Percentiles rank a stretch among this genome's conserved stretches.
phyloP scores from a whole-genome alignment of 2,113 vertebrate species.

The Sakesphorus luctuosus region DNA sequence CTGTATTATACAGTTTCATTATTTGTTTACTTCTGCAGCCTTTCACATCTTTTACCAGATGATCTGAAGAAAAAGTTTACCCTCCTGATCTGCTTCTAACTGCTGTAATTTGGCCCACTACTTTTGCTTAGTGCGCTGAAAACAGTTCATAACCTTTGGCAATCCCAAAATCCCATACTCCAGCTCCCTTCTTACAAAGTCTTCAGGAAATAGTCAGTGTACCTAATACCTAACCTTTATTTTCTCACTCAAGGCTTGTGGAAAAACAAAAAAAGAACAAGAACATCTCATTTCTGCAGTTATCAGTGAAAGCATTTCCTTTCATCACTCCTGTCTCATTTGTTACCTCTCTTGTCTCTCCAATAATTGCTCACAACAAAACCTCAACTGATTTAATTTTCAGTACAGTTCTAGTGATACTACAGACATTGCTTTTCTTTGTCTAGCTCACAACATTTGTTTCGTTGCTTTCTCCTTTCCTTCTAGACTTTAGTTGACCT shows the following conservation, averaged over 20 bases:
- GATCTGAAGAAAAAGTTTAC: neutral
- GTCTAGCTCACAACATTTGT: neutral
- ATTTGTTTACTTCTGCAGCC: neutral
- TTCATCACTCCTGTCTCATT: neutral
- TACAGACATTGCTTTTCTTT: neutral
- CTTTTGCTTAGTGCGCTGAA: neutral
- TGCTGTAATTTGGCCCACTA: neutral
- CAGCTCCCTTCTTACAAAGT: neutral
- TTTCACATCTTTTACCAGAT: neutral
- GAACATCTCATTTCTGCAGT: neutral
- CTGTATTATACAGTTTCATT: neutral
- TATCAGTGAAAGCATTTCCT: neutral
- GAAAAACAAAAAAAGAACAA: neutral
- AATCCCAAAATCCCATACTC: neutral
- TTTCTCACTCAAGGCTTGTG: neutral
- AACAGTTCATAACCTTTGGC: neutral
- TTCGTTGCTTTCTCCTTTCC: neutral
- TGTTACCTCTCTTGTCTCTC: neutral
- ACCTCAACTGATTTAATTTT: slow-evolving; percentile 28
- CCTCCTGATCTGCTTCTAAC: neutral
- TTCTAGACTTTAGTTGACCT: neutral
- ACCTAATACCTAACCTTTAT: neutral
- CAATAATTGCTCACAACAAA: neutral
- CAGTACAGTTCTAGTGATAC: neutral
- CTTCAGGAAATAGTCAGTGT: neutral